phyloP scores from a whole-genome alignment of 2,888 invertebrate species.

The Microplitis deprimator region DNA sequence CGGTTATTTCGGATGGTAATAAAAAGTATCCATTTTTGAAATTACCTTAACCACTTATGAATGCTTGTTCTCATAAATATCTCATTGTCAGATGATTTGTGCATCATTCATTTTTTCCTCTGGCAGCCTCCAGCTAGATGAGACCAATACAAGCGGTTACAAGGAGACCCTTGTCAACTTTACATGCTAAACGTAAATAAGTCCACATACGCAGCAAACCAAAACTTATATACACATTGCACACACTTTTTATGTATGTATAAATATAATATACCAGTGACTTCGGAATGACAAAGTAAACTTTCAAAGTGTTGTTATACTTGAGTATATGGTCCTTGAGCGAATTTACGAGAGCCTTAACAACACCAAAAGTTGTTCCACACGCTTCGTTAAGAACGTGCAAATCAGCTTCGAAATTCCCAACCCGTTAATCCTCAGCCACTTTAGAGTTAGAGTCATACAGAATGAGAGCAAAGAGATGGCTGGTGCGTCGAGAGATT shows the following conservation, averaged over 20 bases:
- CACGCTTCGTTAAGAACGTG: conserved; percentile 51
- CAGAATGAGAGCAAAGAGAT: conserved; percentile 21
- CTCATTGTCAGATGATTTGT: conserved; percentile 41
- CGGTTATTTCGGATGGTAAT: conserved; percentile 10
- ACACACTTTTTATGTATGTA: background rate
- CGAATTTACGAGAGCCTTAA: conserved; percentile 49
- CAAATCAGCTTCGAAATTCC: conserved; percentile 45
- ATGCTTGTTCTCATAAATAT: conserved; percentile 35
- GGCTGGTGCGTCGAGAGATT: background rate
- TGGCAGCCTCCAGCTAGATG: conserved; percentile 23
- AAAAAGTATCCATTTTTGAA: conserved; percentile 13
- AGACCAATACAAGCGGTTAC: background rate
- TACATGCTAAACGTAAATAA: background rate
- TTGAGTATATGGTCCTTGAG: conserved; percentile 25
- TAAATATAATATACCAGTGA: background rate
- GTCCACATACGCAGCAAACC: background rate
- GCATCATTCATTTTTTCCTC: conserved; percentile 29
- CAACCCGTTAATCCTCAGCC: conserved; percentile 32
- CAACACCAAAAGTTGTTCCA: conserved; percentile 43
- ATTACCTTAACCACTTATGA: conserved; percentile 8
- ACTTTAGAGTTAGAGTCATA: conserved; percentile 23
- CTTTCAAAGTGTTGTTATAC: conserved; percentile 24
- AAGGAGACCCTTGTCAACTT: conserved; percentile 24
- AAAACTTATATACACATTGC: background rate
- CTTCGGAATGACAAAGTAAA: conserved; percentile 18